Conservation (phyloP, 2,888 invertebrate genomes). For the Coenonympha glycerion region DNA sequence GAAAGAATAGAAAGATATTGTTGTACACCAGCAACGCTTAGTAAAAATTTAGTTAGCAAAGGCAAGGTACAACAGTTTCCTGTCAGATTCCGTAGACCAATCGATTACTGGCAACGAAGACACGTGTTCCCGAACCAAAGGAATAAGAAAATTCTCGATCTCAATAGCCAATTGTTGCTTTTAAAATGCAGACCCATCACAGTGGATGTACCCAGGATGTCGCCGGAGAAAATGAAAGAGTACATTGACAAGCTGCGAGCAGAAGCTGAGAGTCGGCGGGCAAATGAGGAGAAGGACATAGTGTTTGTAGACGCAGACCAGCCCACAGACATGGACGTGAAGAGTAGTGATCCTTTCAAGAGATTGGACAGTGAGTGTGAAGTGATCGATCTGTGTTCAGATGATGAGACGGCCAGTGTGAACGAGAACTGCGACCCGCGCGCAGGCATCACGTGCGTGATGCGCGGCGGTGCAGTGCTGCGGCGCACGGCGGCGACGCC, state of each 20-base stretch:
- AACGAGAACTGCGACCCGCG: conserved; percentile 68
- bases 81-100: conserved; percentile 59
- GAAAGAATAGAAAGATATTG: conserved; percentile 67
- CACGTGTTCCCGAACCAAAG: conserved; percentile 62
- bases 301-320: conserved; percentile 64
- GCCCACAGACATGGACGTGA: conserved; percentile 41
- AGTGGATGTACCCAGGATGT: conserved; percentile 63
- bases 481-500: conserved; percentile 62
- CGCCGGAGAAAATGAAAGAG: conserved; percentile 56
- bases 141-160: conserved; percentile 58
- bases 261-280: conserved; percentile 43
- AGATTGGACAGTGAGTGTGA: conserved; percentile 62
- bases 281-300: conserved; percentile 54
- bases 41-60: conserved; percentile 57
- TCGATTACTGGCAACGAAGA: conserved; percentile 65
- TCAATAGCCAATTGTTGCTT: conserved; percentile 67
- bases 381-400: conserved; percentile 82
- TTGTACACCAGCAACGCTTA: conserved; percentile 44
- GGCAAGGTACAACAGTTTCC: conserved; percentile 60
- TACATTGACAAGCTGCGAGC: conserved; percentile 52
- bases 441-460: conserved; percentile 57
- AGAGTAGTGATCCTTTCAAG: conserved; percentile 51
- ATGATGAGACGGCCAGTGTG: conserved; percentile 72
- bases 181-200: conserved; percentile 69
- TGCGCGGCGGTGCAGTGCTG: conserved; percentile 59